phyloP scores from a whole-genome alignment of 1,140 invertebrate genomes.

The Amyelois transitella region DNA sequence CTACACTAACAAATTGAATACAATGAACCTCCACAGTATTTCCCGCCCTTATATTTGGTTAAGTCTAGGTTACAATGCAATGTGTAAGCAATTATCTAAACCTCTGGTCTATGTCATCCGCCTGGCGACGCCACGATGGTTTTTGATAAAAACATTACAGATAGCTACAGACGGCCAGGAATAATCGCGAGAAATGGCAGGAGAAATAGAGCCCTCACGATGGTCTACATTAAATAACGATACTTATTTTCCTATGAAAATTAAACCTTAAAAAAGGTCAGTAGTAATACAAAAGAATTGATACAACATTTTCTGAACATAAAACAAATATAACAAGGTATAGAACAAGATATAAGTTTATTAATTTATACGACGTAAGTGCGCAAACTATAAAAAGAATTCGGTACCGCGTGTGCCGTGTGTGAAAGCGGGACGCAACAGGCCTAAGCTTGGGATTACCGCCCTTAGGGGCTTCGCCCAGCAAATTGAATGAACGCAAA shows the following conservation, averaged over 20 bases:
- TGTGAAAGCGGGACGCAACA: constrained; percentile 47
- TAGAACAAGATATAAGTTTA: neutral
- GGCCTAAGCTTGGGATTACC: constrained; percentile 62
- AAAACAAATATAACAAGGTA: too few relatives aligned
- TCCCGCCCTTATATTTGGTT: too few relatives aligned
- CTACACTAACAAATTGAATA: too few relatives aligned
- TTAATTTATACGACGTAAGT: neutral
- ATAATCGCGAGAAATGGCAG: constrained; percentile 1
- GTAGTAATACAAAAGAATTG: neutral
- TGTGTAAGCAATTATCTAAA: neutral
- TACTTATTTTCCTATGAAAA: neutral
- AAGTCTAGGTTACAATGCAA: neutral
- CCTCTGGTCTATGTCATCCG: neutral
- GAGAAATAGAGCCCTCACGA: constrained; percentile 6
- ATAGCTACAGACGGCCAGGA: neutral
- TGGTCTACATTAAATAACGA: neutral
- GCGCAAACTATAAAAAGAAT: neutral
- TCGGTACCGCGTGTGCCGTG: constrained; percentile 4
- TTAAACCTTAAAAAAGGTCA: too few relatives aligned
- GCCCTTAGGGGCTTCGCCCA: constrained; percentile 59
- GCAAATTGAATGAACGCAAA: constrained; percentile 67
- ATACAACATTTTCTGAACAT: too few relatives aligned
- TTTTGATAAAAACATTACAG: constrained; percentile 11
- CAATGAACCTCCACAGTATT: too few relatives aligned
- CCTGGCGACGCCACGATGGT: neutral